phyloP scores from a whole-genome alignment of 2,113 vertebrate genomes.

The Semnopithecus entellus region DNA sequence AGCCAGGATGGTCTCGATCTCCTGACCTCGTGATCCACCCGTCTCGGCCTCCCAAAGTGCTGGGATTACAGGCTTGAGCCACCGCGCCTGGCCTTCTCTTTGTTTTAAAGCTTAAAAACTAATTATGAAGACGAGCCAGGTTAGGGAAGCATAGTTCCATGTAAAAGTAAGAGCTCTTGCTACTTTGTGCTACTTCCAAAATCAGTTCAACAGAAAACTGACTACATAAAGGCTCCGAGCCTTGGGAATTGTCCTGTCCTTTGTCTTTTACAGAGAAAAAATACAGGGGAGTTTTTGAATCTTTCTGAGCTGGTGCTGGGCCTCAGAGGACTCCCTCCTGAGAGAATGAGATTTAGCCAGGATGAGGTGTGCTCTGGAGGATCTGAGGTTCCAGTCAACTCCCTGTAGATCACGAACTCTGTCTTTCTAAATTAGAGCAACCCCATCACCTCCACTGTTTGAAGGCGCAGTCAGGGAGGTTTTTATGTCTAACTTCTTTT shows the following conservation, averaged over 20 bases:
- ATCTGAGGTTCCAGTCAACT: not conserved
- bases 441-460: not conserved
- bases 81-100: not conserved
- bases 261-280: not conserved
- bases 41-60: no score
- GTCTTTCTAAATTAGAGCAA: not conserved
- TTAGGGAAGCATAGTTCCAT: not conserved
- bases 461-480: not conserved
- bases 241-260: not conserved
- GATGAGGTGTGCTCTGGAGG: not conserved
- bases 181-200: not conserved
- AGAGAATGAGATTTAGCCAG: not conserved
- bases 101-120: not conserved
- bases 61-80: no score
- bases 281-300: not conserved
- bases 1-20: no score
- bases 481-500: not conserved
- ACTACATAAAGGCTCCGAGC: not conserved
- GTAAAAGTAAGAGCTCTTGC: not conserved
- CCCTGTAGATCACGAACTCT: not conserved
- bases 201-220: not conserved
- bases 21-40: no score
- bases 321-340: not conserved
- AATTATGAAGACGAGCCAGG: not conserved
- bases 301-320: not conserved